Percentiles rank a stretch among this genome's conserved stretches.
These are phyloP conservation scores for Carcina quercana DNA, from an alignment of 2,888 invertebrate genomes.

Conservation along the genomic window DNA sequence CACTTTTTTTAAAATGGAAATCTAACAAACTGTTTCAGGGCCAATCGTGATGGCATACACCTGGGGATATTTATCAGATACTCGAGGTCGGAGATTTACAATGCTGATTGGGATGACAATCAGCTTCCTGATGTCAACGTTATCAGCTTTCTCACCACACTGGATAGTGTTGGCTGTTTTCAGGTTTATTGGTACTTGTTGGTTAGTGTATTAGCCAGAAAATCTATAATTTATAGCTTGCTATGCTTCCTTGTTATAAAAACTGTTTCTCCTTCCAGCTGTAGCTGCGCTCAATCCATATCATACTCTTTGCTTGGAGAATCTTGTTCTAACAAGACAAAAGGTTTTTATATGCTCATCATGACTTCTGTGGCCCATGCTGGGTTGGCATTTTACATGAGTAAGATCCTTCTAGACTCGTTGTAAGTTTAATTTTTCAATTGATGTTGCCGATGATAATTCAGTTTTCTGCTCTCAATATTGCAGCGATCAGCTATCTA, in stretches of 20 bases:
- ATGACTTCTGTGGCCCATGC: slow-evolving; percentile 59
- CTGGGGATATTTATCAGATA: slow-evolving; percentile 45
- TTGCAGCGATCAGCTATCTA: slow-evolving; percentile 26
- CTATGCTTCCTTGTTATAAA: too few species aligned
- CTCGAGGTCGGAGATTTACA: slow-evolving; percentile 28
- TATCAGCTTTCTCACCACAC: slow-evolving; percentile 34
- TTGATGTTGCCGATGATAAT: too few species aligned
- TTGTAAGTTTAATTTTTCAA: too few species aligned
- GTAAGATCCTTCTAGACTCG: slow-evolving; percentile 22
- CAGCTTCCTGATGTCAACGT: slow-evolving; percentile 24
- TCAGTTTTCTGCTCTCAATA: background rate
- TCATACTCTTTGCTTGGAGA: slow-evolving; percentile 75
- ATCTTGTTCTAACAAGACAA: slow-evolving; percentile 48
- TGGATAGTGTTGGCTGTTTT: slow-evolving; percentile 33
- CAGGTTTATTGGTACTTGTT: slow-evolving; percentile 30
- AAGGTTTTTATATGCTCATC: slow-evolving; percentile 57
- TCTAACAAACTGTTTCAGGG: too few species aligned
- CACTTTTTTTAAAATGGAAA: too few species aligned
- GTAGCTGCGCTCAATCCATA: slow-evolving; percentile 67
- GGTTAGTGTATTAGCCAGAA: too few species aligned
- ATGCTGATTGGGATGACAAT: slow-evolving; percentile 26
- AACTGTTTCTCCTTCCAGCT: slow-evolving; percentile 31
- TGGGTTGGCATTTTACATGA: slow-evolving; percentile 52
- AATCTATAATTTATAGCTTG: too few species aligned
- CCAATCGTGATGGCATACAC: slow-evolving; percentile 36